Conservation (phyloP, 2,888 invertebrate genomes). For the Sicus ferrugineus region DNA sequence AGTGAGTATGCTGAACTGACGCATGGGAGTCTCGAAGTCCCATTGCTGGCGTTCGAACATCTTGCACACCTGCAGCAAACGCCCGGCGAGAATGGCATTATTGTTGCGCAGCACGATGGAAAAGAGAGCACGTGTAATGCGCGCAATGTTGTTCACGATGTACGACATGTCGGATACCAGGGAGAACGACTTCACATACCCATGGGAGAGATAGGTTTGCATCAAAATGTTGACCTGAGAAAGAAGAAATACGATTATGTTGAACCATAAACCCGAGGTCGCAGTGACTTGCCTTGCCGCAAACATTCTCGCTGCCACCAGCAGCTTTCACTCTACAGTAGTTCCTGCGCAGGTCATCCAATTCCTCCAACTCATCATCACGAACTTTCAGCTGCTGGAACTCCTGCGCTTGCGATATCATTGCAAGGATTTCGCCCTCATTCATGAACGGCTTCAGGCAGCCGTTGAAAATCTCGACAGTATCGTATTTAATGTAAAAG, state of each 20-base stretch:
- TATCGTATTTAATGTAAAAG: conserved; percentile 96
- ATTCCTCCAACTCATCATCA: conserved; percentile 92
- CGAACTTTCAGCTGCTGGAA: conserved; percentile 95
- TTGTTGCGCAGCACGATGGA: conserved; percentile 91
- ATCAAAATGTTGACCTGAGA: conserved; percentile 79
- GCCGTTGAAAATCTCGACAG: conserved; percentile 92
- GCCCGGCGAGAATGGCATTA: conserved; percentile 86
- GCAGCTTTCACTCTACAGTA: conserved; percentile 81
- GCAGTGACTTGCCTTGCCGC: conserved; percentile 78
- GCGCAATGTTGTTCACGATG: conserved; percentile 80
- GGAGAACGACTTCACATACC: conserved; percentile 72
- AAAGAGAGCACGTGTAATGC: conserved; percentile 91
- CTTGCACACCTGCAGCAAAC: conserved; percentile 87
- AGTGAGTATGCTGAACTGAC: conserved; percentile 83
- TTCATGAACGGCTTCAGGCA: conserved; percentile 82
- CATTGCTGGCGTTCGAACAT: conserved; percentile 93
- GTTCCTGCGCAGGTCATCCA: conserved; percentile 78
- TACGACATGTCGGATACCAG: conserved; percentile 62
- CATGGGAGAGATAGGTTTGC: conserved; percentile 87
- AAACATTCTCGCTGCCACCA: conserved; percentile 86
- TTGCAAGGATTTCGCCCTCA: conserved; percentile 84
- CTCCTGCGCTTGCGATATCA: conserved; percentile 92
- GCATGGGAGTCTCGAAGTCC: conserved; percentile 84
- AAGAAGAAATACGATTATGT: neutral
- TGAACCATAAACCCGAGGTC: neutral